Evolutionary conservation across 2,113 vertebrate genomes (phyloP).

Genomic region (Tragelaphus scriptus): DNA sequence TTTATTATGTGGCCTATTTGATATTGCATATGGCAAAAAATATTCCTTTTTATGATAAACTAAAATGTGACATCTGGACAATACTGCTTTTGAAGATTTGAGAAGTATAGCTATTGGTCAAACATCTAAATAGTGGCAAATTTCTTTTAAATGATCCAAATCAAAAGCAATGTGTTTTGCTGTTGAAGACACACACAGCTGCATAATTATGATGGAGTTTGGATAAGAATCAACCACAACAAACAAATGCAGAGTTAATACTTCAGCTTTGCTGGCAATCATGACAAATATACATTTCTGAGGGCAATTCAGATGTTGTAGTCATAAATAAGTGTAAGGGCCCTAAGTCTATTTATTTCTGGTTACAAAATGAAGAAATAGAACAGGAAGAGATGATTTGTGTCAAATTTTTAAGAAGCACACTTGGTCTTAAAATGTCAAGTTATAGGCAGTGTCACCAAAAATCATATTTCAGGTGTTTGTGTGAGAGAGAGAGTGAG

Average conservation of each 20-base stretch:
- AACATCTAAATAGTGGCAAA: background rate
- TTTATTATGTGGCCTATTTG: background rate
- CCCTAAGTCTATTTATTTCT: background rate
- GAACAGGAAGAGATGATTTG: background rate
- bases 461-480: background rate
- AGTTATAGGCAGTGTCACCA: background rate
- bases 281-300: background rate
- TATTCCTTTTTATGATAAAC: background rate
- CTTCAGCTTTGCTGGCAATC: background rate
- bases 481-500: background rate
- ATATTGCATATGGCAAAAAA: background rate
- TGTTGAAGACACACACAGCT: background rate
- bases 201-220: background rate
- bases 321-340: background rate
- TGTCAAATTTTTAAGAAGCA: background rate
- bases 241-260: background rate
- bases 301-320: background rate
- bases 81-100: background rate
- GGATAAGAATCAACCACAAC: background rate
- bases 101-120: background rate
- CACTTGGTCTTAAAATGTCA: background rate
- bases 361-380: background rate
- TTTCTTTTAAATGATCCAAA: background rate
- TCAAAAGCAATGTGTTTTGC: background rate
- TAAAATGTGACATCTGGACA: background rate